Conservation (phyloP, 2,888 invertebrate species). For the Arrhopalites spinosus region DNA sequence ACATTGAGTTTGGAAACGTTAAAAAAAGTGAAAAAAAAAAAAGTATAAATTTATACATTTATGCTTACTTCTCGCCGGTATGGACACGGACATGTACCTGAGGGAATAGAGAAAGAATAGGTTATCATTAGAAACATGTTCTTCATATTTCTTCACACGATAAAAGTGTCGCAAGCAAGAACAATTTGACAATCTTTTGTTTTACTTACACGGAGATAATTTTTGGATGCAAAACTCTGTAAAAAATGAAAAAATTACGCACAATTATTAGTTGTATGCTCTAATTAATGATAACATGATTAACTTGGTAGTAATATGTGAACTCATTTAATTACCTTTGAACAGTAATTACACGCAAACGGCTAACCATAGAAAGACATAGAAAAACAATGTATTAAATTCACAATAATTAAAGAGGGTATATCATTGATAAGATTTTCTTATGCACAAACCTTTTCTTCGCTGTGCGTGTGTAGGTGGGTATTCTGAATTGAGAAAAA, state of each 20-base stretch:
- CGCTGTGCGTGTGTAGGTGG: slow-evolving; percentile 34
- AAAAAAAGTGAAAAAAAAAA: background rate
- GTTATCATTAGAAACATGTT: background rate
- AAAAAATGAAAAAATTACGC: background rate
- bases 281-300: too few species aligned
- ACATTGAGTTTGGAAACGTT: too few species aligned
- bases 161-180: too few species aligned
- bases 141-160: too few species aligned
- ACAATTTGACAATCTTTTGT: too few species aligned
- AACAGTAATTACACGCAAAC: slow-evolving; percentile 37
- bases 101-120: background rate
- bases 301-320: background rate
- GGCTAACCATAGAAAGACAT: slow-evolving; percentile 1
- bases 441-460: slow-evolving; percentile 27
- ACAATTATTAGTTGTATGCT: too few species aligned
- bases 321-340: slow-evolving; percentile 6
- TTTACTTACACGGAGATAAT: slow-evolving; percentile 23
- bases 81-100: slow-evolving; percentile 33
- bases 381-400: background rate
- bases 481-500: slow-evolving; percentile 8
- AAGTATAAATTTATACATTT: background rate
- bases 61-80: slow-evolving; percentile 33
- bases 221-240: slow-evolving; percentile 35
- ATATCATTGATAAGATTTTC: slow-evolving; percentile 20
- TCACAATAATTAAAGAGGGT: too few species aligned